Conservation (phyloP, 2,113 vertebrate species). For the Leucosticte australis region DNA sequence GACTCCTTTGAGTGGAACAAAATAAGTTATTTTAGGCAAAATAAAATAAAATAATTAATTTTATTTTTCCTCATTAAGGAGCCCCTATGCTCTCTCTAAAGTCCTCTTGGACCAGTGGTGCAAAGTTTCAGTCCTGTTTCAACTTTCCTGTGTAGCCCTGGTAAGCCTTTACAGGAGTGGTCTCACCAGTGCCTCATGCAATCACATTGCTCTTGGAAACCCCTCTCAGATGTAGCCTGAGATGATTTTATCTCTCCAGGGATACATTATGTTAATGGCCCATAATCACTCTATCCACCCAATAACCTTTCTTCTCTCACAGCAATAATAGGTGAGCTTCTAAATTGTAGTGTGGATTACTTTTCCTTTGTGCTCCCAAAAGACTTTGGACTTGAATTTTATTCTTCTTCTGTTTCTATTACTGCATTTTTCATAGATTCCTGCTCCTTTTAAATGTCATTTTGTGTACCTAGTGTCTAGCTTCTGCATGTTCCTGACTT, state of each 20-base stretch:
- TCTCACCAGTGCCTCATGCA: neutral
- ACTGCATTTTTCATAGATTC: neutral
- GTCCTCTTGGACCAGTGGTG: neutral
- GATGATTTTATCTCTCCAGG: neutral
- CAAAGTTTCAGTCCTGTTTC: neutral
- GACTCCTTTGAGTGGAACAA: neutral
- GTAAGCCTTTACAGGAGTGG: neutral
- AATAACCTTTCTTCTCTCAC: neutral
- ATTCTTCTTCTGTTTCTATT: neutral
- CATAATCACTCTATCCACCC: neutral
- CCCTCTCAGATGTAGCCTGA: neutral
- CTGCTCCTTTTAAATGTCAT: neutral
- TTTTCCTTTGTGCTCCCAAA: neutral
- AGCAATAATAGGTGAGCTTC: neutral
- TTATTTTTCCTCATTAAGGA: neutral
- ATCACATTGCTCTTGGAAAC: neutral
- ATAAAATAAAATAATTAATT: neutral
- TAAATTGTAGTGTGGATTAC: neutral
- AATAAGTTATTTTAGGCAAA: neutral
- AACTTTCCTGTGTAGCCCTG: neutral
- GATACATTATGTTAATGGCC: neutral
- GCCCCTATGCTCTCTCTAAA: neutral
- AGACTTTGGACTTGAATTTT: neutral
- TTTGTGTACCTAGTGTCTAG: neutral
- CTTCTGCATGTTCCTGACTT: neutral